Conservation (phyloP, 2,113 vertebrate genomes). For the Oriolus oriolus region DNA sequence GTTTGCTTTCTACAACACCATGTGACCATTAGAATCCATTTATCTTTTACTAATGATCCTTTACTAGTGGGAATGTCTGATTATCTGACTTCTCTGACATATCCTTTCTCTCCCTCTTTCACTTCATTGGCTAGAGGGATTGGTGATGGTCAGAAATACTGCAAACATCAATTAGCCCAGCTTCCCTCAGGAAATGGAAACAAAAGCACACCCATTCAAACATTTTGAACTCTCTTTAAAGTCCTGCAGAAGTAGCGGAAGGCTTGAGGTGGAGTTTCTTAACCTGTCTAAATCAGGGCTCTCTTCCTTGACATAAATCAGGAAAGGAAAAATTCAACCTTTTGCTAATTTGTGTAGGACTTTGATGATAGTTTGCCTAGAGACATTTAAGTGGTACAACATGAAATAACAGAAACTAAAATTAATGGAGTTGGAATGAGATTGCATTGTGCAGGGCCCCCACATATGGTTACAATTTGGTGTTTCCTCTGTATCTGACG, state of each 20-base stretch:
- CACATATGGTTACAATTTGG: slow-evolving; percentile 10
- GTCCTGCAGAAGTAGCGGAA: not conserved
- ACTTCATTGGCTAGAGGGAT: not conserved
- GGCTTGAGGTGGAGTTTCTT: not conserved
- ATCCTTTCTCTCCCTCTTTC: not conserved
- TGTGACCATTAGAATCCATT: not conserved
- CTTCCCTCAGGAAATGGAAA: slow-evolving; percentile 7
- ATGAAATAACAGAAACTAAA: slow-evolving; percentile 42
- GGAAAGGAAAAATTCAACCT: not conserved
- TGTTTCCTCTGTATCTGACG: slow-evolving; percentile 28
- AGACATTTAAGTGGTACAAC: slow-evolving; percentile 7
- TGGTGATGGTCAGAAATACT: not conserved
- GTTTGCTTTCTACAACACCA: not conserved
- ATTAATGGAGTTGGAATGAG: slow-evolving; percentile 19
- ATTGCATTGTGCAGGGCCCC: not conserved
- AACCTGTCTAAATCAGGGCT: not conserved
- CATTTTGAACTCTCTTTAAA: not conserved
- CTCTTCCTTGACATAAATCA: not conserved
- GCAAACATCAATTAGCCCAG: not conserved
- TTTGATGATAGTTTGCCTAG: slow-evolving; percentile 4
- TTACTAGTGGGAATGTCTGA: not conserved
- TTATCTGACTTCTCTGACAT: not conserved
- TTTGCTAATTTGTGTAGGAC: not conserved
- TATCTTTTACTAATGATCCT: not conserved
- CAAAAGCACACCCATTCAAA: slow-evolving; percentile 12